Evolutionary conservation across 2,797 vertebrate genomes (phyloP), one percentile per base, ranked within the genome.

Genomic region (Siniperca scherzeri): DNA sequence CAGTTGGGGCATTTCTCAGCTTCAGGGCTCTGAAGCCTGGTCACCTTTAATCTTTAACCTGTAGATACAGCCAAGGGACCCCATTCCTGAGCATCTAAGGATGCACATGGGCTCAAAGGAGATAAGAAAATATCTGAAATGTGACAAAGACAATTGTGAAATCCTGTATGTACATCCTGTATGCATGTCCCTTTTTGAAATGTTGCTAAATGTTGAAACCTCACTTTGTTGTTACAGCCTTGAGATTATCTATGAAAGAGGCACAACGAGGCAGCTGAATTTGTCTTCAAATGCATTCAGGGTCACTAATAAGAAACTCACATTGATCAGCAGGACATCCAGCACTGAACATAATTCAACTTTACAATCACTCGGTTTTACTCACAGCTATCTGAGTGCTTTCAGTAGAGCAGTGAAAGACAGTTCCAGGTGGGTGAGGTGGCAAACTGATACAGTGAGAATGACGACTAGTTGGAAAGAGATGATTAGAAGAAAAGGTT

Each of bases 21-120:
- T 81, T 27, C 44, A 67, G 22, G 53, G 42, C 50, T 42, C n/a
- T 71, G 68, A 66, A 72, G 68, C 10, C 42, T 7, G 25, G 66
- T 68, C 66, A 75, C 68, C 73, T 73, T 82, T 72, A 70, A 69
- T 75, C 12, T 84, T 59, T 59, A 70, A 73, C 71, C 66, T 69
- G 30, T 2, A 60, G 64, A 72, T 33, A 48, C 2, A 70, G 57
- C 50, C 21, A 19, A 53, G 10, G 16, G 60, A 78, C 1, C 30
- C 55, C 13, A 60, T 52, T 55, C 36, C 25, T 70, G n/a, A 70
- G 25, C 22, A 60, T 69, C 1, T 27, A 12, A 53, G 13, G 38
- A 55, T 48, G 36, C 27, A 42, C 36, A 21, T 16, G 33, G 38
- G 16, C 7, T 61, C 5, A 40, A 48, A 74, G 13, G 14, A 66